Evolutionary conservation across 2,113 vertebrate species (phyloP).

Genomic region (Sinocyclocheilus grahami): DNA sequence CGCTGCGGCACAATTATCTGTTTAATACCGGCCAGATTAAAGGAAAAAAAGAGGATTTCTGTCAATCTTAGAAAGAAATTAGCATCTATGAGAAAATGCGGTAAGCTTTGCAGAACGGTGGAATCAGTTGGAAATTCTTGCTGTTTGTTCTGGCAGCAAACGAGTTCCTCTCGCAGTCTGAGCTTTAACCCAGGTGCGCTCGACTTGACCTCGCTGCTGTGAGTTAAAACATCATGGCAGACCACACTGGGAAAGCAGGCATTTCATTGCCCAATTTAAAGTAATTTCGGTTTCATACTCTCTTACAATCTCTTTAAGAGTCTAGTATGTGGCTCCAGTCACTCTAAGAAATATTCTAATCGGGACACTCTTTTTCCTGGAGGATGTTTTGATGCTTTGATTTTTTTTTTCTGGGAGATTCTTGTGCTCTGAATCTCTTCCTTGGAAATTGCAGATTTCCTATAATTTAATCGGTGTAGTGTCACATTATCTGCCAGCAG

Average conservation of each 20-base stretch:
- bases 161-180: slow-evolving; percentile 77
- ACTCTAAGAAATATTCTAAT: neutral
- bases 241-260: slow-evolving; percentile 63
- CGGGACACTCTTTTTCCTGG: slow-evolving; percentile 4
- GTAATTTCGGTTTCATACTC: slow-evolving; percentile 44
- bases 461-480: neutral
- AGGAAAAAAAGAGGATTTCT: slow-evolving; percentile 12
- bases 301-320: slow-evolving; percentile 52
- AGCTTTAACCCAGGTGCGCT: slow-evolving; percentile 82
- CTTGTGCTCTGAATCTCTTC: neutral
- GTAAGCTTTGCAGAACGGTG: slow-evolving; percentile 66
- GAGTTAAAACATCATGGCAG: slow-evolving; percentile 76
- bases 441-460: slow-evolving; percentile 12
- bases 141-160: slow-evolving; percentile 84
- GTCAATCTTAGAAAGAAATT: neutral
- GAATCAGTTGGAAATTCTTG: slow-evolving; percentile 82
- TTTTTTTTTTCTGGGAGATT: neutral
- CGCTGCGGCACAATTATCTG: slow-evolving; percentile 1
- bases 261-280: slow-evolving; percentile 67
- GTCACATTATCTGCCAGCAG: neutral
- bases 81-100: slow-evolving; percentile 17
- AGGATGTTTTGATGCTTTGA: slow-evolving; percentile 8
- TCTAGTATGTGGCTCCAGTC: neutral
- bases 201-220: slow-evolving; percentile 78
- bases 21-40: neutral